Conservation (phyloP, 2,888 invertebrate genomes). For the Teleogryllus oceanicus region DNA sequence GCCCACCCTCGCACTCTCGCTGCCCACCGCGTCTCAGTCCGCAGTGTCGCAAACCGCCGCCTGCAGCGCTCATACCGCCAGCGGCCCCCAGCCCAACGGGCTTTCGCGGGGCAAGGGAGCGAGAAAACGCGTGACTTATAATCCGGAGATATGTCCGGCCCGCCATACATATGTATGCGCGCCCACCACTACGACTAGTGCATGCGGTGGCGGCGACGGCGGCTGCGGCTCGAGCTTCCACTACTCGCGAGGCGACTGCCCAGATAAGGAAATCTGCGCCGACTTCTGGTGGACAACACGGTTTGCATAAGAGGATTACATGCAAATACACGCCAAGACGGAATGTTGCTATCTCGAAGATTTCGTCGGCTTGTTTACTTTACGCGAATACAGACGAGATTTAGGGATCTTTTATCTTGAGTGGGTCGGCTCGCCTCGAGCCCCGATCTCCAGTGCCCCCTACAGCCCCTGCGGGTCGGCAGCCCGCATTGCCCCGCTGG, state of each 20-base stretch:
- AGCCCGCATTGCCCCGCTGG: no score
- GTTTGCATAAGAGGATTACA: conserved; percentile 18
- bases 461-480: no score
- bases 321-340: conserved; percentile 6
- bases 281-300: conserved; percentile 18
- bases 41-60: no score
- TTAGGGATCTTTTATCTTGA: conserved; percentile 18
- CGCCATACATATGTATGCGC: not conserved
- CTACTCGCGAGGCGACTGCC: not conserved
- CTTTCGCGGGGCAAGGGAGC: not conserved
- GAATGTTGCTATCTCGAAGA: conserved; percentile 2
- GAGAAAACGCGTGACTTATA: conserved; percentile 18
- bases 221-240: not conserved
- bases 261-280: conserved; percentile 9
- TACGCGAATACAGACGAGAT: not conserved
- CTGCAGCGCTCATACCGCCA: no score
- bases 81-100: no score
- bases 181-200: no score
- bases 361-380: conserved; percentile 18
- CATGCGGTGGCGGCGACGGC: not conserved
- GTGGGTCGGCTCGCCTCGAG: not conserved
- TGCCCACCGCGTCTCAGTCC: no score
- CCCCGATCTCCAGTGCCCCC: not conserved
- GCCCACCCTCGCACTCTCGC: no score
- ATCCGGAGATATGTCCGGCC: conserved; percentile 1